phyloP scores from a whole-genome alignment of 2,113 vertebrate species.

The Coturnix japonica region DNA sequence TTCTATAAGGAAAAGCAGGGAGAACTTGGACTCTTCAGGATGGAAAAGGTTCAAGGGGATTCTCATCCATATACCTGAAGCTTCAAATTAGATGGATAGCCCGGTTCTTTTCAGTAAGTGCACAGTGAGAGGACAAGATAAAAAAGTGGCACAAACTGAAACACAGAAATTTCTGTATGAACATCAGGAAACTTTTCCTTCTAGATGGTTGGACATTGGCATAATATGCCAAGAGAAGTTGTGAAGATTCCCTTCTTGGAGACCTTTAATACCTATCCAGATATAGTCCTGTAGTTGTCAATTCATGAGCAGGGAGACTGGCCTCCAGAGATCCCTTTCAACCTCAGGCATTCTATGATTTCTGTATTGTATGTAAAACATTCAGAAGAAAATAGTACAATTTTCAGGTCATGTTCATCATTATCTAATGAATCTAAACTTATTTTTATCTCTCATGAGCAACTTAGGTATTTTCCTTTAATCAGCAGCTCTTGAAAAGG shows the following conservation, averaged over 20 bases:
- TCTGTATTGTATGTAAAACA: neutral
- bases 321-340: neutral
- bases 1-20: neutral
- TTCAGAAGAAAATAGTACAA: neutral
- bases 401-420: neutral
- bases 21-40: neutral
- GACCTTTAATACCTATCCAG: rapidly evolving
- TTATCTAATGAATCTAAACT: neutral
- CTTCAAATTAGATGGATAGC: neutral
- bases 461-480: neutral
- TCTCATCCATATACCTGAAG: neutral
- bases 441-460: neutral
- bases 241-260: neutral
- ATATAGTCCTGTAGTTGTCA: rapidly evolving
- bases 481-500: neutral
- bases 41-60: neutral
- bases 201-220: neutral
- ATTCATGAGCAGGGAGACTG: neutral
- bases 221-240: neutral
- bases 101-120: neutral
- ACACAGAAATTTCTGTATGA: neutral
- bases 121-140: neutral
- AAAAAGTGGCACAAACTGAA: neutral
- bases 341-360: neutral
- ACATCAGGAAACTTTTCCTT: neutral